Evolutionary conservation across 1,140 invertebrate species (phyloP), one percentile per base, ranked within the genome.

Genomic region (Hylaeus volcanicus): DNA sequence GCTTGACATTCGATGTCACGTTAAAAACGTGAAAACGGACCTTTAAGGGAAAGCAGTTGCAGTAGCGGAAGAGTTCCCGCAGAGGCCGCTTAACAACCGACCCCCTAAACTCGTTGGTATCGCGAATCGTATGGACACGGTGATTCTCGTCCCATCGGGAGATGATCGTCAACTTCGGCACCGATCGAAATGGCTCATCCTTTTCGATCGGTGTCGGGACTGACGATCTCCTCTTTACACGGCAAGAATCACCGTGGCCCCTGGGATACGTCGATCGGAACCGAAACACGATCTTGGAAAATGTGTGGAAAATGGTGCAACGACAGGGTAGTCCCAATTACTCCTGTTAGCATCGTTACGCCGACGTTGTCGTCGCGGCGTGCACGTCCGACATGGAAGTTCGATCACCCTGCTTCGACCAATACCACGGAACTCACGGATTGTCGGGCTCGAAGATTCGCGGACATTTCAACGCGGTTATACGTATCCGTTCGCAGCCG

Each of bases 391-490:
- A 80, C 73, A 55, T 69, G 66, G 74, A 80, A 82, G 81, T 86
- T 87, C 81, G 77, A 87, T 87, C 75, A 86, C 65, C 74, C 55
- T 81, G 61, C 77, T 77, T 56, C 78, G 61, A 84, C 64, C 74
- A 71, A 71, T 82, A 73, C 43, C 39, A 78, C 68, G 73, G 82
- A 82, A 82, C 74, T 71, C 64, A 53, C 73, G 56, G 60, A 66
- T 75, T 78, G 71, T 74, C 81, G 60, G 78, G 71, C 60, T 43
- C 74, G 61, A 84, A 72, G 74, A 76, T 75, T 68, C 72, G 58
- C 79, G 71, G 55, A 86, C 79, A 58, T 86, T 85, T 86, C 68
- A 60, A 75, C 58, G 78, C 55, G 64, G 73, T 84, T 74, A 70
- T 81, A 80, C 81, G 43, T 79, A 72, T 68, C 63, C 61, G 71